Base-by-base conservation (phyloP, 2,797 vertebrate species). In the Podargus strigoides region DNA sequence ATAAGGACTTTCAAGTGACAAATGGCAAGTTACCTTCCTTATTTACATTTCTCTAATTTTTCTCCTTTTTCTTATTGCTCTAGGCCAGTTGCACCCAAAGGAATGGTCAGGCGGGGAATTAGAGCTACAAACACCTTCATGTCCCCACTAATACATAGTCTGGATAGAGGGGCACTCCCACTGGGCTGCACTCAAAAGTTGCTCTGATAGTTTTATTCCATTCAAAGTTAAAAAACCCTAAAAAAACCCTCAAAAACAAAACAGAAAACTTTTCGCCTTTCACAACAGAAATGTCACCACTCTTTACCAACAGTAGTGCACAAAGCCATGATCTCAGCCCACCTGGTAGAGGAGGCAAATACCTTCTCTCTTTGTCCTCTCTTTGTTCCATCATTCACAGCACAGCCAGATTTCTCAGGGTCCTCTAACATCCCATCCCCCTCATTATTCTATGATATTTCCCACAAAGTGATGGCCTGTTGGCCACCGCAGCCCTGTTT, bases 1-100 rank as follows among this genome's bases (percentile, higher is more conserved):
- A 97, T 94, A 81, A 96, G 95, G 93, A 96, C 96, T 97, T 98
- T 92, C 90, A 97, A 97, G 94, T 97, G 97, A 96, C 96, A 97
- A 97, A 97, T 97, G 94, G 92, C 88, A 95, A 95, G 95, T 92
- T 94, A 95, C 93, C 94, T 96, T 95, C 83, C 94, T 96, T 97
- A 95, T 97, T 96, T 96, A 95, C 73, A 86, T 96, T 94, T 97
- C 95, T 96, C 94, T 94, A 97, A 96, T 97, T 97, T 91, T 87
- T 67, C 78, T 83, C 84, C 94, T 95, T 93, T 92, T 96, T 96
- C 93, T 96, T 95, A 88, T 93, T 92, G 91, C 97, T 96, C 10
- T 79, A 97, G 96, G 97, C 96, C 97, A 93, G 76, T 67, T 83
- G 92, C 59, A 93, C 92, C 94, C 88, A 93, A 89, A 94, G 96